Conservation (phyloP, 1,140 invertebrate species). For the Penaeus chinensis region DNA sequence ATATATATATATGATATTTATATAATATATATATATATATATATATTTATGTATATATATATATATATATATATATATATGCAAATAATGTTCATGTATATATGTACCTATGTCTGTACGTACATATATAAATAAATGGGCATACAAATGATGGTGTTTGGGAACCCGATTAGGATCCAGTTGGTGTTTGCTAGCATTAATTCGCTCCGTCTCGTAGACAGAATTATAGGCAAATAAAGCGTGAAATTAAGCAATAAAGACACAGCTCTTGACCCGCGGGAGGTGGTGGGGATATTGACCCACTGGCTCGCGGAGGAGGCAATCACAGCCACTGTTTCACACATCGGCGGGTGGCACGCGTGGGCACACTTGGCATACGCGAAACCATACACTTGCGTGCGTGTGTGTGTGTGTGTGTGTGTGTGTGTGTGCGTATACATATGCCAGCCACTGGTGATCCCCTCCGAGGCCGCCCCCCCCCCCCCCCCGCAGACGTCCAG, state of each 20-base stretch:
- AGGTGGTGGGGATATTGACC: too few species aligned
- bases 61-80: conserved; percentile 26
- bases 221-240: too few species aligned
- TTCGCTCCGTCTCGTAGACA: too few species aligned
- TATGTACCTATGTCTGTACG: not conserved
- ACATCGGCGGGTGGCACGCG: not conserved
- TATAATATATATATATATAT: not conserved
- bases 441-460: not conserved
- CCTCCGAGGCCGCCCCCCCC: too few species aligned
- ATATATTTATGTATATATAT: conserved; percentile 6
- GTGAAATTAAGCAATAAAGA: too few species aligned
- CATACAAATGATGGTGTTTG: not conserved
- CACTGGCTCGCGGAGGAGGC: too few species aligned
- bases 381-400: conserved; percentile 20
- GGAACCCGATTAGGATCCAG: too few species aligned
- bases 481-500: too few species aligned
- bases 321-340: too few species aligned
- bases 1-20: conserved; percentile 23
- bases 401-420: conserved; percentile 38
- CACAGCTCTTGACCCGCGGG: too few species aligned
- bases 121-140: conserved; percentile 7
- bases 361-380: too few species aligned
- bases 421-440: conserved; percentile 6
- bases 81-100: not conserved
- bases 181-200: too few species aligned